phyloP scores from a whole-genome alignment of 2,888 invertebrate species.

The Zaprionus lineosus region DNA sequence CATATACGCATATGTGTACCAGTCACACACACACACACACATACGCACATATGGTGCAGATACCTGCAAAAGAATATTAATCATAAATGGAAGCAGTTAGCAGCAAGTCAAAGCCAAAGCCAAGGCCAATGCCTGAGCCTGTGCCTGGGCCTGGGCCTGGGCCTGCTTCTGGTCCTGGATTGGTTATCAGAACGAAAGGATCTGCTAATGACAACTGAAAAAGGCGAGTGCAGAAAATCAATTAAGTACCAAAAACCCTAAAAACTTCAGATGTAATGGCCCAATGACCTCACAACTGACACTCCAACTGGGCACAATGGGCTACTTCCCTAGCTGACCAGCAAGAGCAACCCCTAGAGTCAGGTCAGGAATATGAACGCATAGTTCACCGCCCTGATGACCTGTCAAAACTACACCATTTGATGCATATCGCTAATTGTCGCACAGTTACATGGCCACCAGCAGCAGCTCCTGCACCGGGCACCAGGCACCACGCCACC shows the following conservation, averaged over 20 bases:
- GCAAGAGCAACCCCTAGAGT: constrained; percentile 13
- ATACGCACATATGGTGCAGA: no score
- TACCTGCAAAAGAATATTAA: constrained; percentile 23
- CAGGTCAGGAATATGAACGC: constrained; percentile 20
- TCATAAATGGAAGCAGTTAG: constrained; percentile 14
- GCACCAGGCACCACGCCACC: constrained; percentile 8
- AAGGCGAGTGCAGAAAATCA: constrained; percentile 59
- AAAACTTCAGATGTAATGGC: constrained; percentile 55
- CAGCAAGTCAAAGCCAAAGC: constrained; percentile 10
- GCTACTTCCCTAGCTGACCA: neutral
- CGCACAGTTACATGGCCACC: neutral
- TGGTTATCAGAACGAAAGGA: constrained; percentile 36
- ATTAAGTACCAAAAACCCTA: constrained; percentile 54
- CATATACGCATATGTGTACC: no score
- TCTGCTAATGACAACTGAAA: constrained; percentile 53
- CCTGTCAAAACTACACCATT: constrained; percentile 52
- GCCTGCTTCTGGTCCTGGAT: neutral
- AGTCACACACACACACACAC: no score
- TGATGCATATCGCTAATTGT: constrained; percentile 57
- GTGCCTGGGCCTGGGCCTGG: neutral
- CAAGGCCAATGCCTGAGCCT: constrained; percentile 12
- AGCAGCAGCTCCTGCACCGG: constrained; percentile 2
- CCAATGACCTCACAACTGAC: constrained; percentile 19
- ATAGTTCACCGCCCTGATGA: constrained; percentile 50
- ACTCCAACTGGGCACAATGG: neutral